Conservation (phyloP, 2,113 vertebrate species). For the Ageneiosus marmoratus region DNA sequence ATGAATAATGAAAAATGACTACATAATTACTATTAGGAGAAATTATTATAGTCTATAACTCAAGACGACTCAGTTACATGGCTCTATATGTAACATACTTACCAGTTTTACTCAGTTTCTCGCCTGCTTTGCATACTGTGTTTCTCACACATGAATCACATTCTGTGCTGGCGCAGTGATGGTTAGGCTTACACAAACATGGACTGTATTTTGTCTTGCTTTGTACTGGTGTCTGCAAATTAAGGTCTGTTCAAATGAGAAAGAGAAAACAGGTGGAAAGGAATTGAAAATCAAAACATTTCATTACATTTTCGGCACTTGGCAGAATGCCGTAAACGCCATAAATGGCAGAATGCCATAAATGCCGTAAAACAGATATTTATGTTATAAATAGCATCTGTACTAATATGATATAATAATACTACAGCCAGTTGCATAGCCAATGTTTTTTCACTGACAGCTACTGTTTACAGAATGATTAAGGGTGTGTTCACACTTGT, state of each 20-base stretch:
- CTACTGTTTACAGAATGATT: neutral
- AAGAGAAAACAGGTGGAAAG: neutral
- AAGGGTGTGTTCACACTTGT: too few relatives aligned
- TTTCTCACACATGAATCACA: slow-evolving; percentile 62
- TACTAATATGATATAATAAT: neutral
- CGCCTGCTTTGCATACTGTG: slow-evolving; percentile 53
- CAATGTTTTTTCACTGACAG: neutral
- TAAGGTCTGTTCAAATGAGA: slow-evolving; percentile 58
- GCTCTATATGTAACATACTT: neutral
- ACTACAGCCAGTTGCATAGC: neutral
- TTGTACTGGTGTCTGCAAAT: neutral
- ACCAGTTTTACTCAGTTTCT: slow-evolving; percentile 46
- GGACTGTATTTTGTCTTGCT: accelerated
- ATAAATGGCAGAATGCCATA: too few relatives aligned
- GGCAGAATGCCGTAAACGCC: too few relatives aligned
- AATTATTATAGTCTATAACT: neutral
- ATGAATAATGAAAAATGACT: neutral
- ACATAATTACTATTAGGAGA: neutral
- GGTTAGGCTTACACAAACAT: slow-evolving; percentile 60
- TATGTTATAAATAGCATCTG: too few relatives aligned
- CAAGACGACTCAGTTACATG: neutral
- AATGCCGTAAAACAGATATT: too few relatives aligned
- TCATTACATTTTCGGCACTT: too few relatives aligned
- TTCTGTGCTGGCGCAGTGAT: slow-evolving; percentile 54
- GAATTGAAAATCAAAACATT: too few relatives aligned